Evolutionary conservation across 1,140 invertebrate species (phyloP).

Genomic region (Scaptomyza hsui): DNA sequence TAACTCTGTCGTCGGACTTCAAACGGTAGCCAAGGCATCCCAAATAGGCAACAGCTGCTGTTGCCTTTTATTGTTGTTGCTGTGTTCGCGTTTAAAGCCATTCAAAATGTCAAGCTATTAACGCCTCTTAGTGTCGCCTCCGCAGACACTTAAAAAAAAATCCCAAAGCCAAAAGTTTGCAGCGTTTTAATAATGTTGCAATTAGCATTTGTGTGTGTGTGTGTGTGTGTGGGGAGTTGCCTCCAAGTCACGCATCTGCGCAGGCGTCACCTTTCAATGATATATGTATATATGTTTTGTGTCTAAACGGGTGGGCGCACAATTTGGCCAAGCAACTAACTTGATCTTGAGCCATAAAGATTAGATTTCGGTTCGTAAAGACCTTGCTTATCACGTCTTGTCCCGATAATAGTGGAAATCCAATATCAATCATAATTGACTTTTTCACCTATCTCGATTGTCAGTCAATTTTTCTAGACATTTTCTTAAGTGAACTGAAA

Average conservation of each 20-base stretch:
- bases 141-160: slow-evolving; percentile 63
- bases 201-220: slow-evolving; percentile 61
- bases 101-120: slow-evolving; percentile 80
- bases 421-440: not conserved
- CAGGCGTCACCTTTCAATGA: slow-evolving; percentile 64
- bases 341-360: slow-evolving; percentile 32
- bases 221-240: slow-evolving; percentile 37
- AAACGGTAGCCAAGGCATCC: slow-evolving; percentile 64
- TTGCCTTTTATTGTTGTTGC: slow-evolving; percentile 18
- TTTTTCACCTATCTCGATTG: not conserved
- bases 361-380: slow-evolving; percentile 11
- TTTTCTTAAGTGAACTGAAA: not conserved
- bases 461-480: not conserved
- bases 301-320: slow-evolving; percentile 37
- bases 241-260: slow-evolving; percentile 55
- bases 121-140: slow-evolving; percentile 81
- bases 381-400: slow-evolving; percentile 23
- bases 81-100: slow-evolving; percentile 47
- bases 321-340: slow-evolving; percentile 40
- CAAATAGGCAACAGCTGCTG: slow-evolving; percentile 55
- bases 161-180: slow-evolving; percentile 27
- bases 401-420: not conserved
- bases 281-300: slow-evolving; percentile 16
- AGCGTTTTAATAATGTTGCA: slow-evolving; percentile 57
- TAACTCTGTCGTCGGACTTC: slow-evolving; percentile 23